Evolutionary conservation across 2,797 vertebrate genomes (phyloP).

Genomic region (Apogon talboti): DNA sequence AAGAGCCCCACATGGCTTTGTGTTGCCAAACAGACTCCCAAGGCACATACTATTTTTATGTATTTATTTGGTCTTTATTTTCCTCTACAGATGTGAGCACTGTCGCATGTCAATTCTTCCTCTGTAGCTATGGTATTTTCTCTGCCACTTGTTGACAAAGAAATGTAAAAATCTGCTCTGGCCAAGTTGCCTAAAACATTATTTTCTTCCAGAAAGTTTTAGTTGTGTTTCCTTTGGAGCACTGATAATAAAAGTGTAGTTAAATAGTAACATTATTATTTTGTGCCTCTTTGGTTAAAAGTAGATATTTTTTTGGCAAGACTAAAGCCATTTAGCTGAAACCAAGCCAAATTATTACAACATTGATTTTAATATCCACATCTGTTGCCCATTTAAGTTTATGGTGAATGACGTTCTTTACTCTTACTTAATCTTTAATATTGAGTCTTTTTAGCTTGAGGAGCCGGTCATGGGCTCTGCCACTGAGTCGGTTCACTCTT

Average conservation of each 20-base stretch:
- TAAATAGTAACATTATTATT: conserved; percentile 2
- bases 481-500: no score
- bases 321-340: not conserved
- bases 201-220: not conserved
- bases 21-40: conserved; percentile 41
- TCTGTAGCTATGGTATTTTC: conserved; percentile 43
- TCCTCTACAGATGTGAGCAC: conserved; percentile 19
- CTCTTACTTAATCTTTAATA: no score
- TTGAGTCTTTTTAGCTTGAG: no score
- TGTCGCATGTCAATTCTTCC: conserved; percentile 3
- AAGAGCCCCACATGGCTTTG: conserved; percentile 48
- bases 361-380: no score
- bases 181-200: not conserved
- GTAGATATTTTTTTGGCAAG: not conserved
- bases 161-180: conserved; percentile 4
- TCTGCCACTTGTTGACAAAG: conserved; percentile 25
- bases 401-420: no score
- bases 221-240: not conserved
- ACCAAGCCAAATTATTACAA: no score
- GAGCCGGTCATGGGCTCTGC: no score
- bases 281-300: not conserved
- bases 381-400: no score
- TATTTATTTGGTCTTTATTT: conserved; percentile 40
- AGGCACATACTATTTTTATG: conserved; percentile 35
- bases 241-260: not conserved